Conservation (phyloP, 2,113 vertebrate genomes). For the Stomatorhinus ivindoensis region DNA sequence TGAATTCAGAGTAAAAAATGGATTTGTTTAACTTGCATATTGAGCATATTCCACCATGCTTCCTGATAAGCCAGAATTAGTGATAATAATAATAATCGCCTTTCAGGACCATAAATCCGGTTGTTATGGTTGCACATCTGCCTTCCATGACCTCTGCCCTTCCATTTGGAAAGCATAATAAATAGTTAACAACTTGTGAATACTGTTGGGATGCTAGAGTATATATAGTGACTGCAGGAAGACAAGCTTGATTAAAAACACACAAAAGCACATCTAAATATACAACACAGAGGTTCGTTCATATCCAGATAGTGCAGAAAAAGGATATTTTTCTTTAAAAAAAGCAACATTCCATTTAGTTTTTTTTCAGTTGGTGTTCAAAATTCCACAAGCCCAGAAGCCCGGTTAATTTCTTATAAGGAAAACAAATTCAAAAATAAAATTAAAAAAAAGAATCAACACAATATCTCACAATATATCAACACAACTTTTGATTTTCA, state of each 20-base stretch:
- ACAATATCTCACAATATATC: slow-evolving; percentile 66
- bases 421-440: slow-evolving; percentile 53
- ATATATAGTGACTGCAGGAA: slow-evolving; percentile 84
- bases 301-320: slow-evolving; percentile 84
- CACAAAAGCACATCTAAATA: slow-evolving; percentile 81
- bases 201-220: slow-evolving; percentile 73
- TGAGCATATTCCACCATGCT: slow-evolving; percentile 56
- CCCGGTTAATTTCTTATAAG: slow-evolving; percentile 42
- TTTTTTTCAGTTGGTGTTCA: slow-evolving; percentile 59
- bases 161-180: slow-evolving; percentile 72
- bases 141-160: slow-evolving; percentile 59
- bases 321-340: slow-evolving; percentile 60
- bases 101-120: slow-evolving; percentile 66
- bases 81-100: slow-evolving; percentile 47
- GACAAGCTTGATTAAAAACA: slow-evolving; percentile 84
- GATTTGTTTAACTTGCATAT: slow-evolving; percentile 59
- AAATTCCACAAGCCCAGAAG: slow-evolving; percentile 66
- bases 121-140: slow-evolving; percentile 57
- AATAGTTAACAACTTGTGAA: slow-evolving; percentile 66
- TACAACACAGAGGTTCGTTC: slow-evolving; percentile 80
- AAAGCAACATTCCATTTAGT: slow-evolving; percentile 68
- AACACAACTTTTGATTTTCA: slow-evolving; percentile 61
- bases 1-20: slow-evolving; percentile 41
- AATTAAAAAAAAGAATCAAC: slow-evolving; percentile 62
- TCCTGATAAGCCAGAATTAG: slow-evolving; percentile 49